These are phyloP conservation scores for Saturnia japonica DNA, from an alignment of 2,888 invertebrate genomes.

Conservation along the genomic window DNA sequence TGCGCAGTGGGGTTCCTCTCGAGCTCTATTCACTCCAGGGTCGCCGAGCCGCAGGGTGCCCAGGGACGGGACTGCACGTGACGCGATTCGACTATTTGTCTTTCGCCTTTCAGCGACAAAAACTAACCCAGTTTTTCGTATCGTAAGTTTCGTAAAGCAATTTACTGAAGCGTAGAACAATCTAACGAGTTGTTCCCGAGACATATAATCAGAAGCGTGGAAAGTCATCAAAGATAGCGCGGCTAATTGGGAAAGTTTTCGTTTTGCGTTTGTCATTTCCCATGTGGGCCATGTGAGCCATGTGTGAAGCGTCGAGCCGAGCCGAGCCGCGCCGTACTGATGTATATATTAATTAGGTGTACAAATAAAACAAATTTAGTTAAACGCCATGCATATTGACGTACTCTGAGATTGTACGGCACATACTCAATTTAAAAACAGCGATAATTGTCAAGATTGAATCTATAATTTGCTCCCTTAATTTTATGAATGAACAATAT, in stretches of 20 bases:
- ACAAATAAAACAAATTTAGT: background rate
- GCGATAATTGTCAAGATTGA: background rate
- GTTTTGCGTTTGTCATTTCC: constrained; percentile 20
- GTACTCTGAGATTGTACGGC: background rate
- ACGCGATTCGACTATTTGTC: constrained; percentile 47
- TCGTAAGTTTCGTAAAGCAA: constrained; percentile 41
- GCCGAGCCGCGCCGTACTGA: background rate
- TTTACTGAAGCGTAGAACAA: constrained; percentile 32
- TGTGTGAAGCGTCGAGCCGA: background rate
- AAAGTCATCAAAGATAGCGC: constrained; percentile 27
- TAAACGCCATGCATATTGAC: background rate
- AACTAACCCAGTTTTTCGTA: constrained; percentile 42
- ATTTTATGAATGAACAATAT: background rate
- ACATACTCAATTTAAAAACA: background rate
- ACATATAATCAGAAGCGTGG: constrained; percentile 22
- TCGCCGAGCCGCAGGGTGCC: constrained; percentile 20
- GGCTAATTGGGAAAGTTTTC: constrained; percentile 43
- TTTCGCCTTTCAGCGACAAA: constrained; percentile 38
- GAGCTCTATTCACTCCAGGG: constrained; percentile 25
- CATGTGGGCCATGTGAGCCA: constrained; percentile 8
- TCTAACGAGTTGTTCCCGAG: constrained; percentile 31
- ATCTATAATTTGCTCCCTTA: background rate
- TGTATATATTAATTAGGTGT: background rate
- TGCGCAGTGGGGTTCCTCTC: constrained; percentile 18
- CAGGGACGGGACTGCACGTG: constrained; percentile 23